These are phyloP conservation scores for Steinernema feltiae DNA, from an alignment of 1,140 invertebrate genomes.

Conservation along the genomic window DNA sequence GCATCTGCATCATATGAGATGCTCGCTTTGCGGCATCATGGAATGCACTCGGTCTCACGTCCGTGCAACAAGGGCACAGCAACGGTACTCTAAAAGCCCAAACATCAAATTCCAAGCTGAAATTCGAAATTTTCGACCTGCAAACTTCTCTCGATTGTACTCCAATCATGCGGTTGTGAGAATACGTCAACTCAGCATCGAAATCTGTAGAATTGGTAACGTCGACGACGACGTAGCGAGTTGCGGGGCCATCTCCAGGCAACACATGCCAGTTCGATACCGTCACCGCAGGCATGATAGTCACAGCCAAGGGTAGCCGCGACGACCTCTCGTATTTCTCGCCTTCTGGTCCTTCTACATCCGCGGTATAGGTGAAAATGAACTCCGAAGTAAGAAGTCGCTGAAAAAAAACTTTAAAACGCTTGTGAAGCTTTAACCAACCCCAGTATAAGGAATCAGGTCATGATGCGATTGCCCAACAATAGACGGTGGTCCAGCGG, in stretches of 20 bases:
- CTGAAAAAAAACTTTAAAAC: conserved; percentile 31
- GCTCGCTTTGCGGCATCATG: conserved; percentile 42
- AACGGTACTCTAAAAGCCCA: conserved; percentile 48
- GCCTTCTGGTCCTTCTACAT: conserved; percentile 37
- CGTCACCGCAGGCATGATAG: conserved; percentile 53
- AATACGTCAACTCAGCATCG: conserved; percentile 53
- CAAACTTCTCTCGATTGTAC: conserved; percentile 55
- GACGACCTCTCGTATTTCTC: conserved; percentile 40
- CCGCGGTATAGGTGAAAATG: conserved; percentile 46
- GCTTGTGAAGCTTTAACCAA: background rate
- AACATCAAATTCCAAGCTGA: conserved; percentile 8
- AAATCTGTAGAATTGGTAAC: conserved; percentile 53
- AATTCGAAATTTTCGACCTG: conserved; percentile 33
- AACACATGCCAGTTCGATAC: conserved; percentile 55
- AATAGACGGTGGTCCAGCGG: background rate
- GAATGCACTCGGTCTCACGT: conserved; percentile 48
- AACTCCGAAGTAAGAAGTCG: conserved; percentile 49
- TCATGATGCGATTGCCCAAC: conserved; percentile 44
- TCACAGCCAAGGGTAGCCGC: conserved; percentile 45
- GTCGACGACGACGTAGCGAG: conserved; percentile 50
- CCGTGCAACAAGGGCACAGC: conserved; percentile 52
- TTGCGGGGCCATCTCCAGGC: conserved; percentile 47
- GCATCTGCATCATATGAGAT: conserved; percentile 54
- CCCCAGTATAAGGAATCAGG: conserved; percentile 54
- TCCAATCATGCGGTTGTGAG: conserved; percentile 36